These are phyloP conservation scores for Amphiprion clarkii DNA, from an alignment of 2,797 vertebrate genomes.

Conservation along the genomic window DNA sequence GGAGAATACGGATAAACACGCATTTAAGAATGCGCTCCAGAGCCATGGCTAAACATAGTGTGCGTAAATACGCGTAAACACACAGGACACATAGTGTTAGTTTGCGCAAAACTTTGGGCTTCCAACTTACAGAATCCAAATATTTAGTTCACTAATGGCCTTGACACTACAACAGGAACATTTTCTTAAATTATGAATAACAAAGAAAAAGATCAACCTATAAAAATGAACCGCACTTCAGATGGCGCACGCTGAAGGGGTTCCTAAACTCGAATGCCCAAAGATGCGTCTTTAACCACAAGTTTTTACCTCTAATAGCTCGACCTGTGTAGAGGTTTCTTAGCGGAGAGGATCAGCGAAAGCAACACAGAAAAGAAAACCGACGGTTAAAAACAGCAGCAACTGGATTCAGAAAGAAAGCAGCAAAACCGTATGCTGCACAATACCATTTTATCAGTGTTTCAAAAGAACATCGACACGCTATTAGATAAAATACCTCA, in stretches of 20 bases:
- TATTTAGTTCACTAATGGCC: background rate
- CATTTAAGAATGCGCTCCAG: background rate
- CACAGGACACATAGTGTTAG: no score
- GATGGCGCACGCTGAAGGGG: no score
- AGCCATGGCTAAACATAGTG: background rate
- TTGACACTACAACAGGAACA: background rate
- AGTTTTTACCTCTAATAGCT: background rate
- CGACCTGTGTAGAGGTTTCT: background rate
- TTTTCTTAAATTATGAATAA: background rate
- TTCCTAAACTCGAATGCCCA: no score
- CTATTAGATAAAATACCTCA: background rate
- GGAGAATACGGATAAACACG: constrained; percentile 6
- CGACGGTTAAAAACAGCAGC: background rate
- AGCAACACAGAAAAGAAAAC: background rate
- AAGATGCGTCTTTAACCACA: background rate
- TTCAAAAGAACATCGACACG: background rate
- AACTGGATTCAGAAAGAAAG: background rate
- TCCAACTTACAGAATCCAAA: no score
- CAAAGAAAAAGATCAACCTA: background rate
- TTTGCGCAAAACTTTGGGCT: background rate
- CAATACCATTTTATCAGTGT: no score
- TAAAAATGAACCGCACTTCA: background rate
- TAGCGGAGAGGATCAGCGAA: background rate
- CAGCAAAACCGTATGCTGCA: no score
- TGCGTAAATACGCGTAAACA: constrained; percentile 51